Conservation (phyloP, 2,797 vertebrate genomes). For the Argentina silus region DNA sequence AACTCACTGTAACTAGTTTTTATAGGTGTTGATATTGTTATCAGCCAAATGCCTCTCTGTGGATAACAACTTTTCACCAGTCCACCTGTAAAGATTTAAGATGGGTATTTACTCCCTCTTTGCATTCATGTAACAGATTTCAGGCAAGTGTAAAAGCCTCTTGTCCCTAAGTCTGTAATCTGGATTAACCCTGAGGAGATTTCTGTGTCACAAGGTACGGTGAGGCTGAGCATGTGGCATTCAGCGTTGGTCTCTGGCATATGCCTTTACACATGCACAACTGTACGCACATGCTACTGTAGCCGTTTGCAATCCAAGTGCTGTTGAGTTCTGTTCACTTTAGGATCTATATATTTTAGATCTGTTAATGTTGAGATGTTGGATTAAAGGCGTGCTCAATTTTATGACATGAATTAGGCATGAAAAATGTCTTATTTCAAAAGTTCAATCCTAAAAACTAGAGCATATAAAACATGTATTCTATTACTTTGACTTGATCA, state of each 20-base stretch:
- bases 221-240: background rate
- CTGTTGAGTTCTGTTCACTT: too few relatives aligned
- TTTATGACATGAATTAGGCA: too few relatives aligned
- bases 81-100: background rate
- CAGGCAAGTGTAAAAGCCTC: background rate
- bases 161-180: conserved; percentile 15
- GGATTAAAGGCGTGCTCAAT: too few relatives aligned
- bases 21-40: background rate
- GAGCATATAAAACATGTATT: too few relatives aligned
- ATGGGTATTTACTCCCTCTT: conserved; percentile 1
- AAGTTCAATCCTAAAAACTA: too few relatives aligned
- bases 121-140: background rate
- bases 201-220: conserved; percentile 14
- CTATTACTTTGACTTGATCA: too few relatives aligned
- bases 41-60: background rate
- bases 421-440: too few relatives aligned
- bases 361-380: too few relatives aligned
- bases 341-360: too few relatives aligned
- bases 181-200: background rate
- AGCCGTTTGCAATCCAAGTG: background rate
- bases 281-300: background rate
- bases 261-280: background rate
- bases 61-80: background rate
- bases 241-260: too few relatives aligned
- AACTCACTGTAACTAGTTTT: background rate